Percentiles rank a stretch among this genome's conserved stretches.
phyloP scores from a whole-genome alignment of 1,140 invertebrate species.

The Drosophila biarmipes region DNA sequence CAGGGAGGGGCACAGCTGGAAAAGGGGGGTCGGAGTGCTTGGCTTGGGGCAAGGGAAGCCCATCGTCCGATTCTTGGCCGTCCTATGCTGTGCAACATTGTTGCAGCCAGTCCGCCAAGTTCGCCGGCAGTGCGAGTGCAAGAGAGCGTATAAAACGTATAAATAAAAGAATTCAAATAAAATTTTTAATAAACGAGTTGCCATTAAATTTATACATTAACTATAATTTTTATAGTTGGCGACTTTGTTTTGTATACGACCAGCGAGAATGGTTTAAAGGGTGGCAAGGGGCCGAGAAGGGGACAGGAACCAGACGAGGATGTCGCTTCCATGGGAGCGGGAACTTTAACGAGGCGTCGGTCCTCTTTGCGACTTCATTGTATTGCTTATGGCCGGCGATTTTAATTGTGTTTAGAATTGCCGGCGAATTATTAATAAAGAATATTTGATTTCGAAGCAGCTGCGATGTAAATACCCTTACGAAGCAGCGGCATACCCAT shows the following conservation, averaged over 20 bases:
- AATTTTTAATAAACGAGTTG: slow-evolving; percentile 84
- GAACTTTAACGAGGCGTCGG: slow-evolving; percentile 66
- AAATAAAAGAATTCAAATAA: slow-evolving; percentile 84
- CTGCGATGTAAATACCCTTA: slow-evolving; percentile 14
- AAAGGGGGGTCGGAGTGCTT: neutral
- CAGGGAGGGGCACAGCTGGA: slow-evolving; percentile 5
- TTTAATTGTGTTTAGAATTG: slow-evolving; percentile 75
- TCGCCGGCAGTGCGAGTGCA: slow-evolving; percentile 62
- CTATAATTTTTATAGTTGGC: slow-evolving; percentile 84
- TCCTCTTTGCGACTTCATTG: slow-evolving; percentile 57
- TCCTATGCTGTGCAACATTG: slow-evolving; percentile 72
- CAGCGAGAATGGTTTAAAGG: slow-evolving; percentile 10
- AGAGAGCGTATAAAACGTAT: slow-evolving; percentile 81
- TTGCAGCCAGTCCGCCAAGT: slow-evolving; percentile 50
- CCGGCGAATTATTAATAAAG: slow-evolving; percentile 46
- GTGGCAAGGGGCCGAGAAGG: neutral
- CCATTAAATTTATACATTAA: slow-evolving; percentile 84
- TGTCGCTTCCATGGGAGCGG: slow-evolving; percentile 23
- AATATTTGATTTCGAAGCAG: slow-evolving; percentile 12
- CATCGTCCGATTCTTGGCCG: slow-evolving; percentile 45
- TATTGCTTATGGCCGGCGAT: slow-evolving; percentile 48
- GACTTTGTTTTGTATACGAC: slow-evolving; percentile 82
- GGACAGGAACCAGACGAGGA: slow-evolving; percentile 41
- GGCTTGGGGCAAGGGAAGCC: slow-evolving; percentile 8
- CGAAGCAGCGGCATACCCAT: neutral